These are phyloP conservation scores for Zootermopsis nevadensis DNA, from an alignment of 2,888 invertebrate genomes.

Conservation along the genomic window DNA sequence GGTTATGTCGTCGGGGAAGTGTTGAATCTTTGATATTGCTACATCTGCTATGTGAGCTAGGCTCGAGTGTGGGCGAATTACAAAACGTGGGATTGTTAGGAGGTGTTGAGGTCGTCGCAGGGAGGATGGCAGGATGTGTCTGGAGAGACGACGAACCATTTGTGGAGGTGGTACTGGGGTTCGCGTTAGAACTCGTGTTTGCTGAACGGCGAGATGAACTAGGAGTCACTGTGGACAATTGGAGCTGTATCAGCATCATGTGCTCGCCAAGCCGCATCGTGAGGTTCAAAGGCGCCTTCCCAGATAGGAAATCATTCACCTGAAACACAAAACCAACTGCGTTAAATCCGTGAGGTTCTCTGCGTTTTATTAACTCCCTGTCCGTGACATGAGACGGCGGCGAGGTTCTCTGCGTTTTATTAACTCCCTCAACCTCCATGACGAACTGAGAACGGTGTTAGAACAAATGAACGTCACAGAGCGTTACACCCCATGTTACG, in stretches of 20 bases:
- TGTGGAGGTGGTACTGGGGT: conserved; percentile 46
- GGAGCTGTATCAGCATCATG: conserved; percentile 97
- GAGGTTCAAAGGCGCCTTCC: conserved; percentile 91
- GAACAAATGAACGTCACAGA: too few species aligned
- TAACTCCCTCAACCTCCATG: too few species aligned
- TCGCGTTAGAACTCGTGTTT: conserved; percentile 56
- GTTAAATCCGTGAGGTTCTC: too few species aligned
- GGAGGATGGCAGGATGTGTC: conserved; percentile 14
- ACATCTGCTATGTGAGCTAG: neutral
- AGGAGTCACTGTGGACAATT: conserved; percentile 87
- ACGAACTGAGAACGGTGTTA: too few species aligned
- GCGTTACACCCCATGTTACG: too few species aligned
- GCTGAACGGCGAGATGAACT: conserved; percentile 60
- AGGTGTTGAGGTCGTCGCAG: conserved; percentile 45
- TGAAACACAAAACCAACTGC: conserved; percentile 58
- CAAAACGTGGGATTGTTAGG: neutral
- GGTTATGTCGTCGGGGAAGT: conserved; percentile 56
- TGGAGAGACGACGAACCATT: conserved; percentile 45
- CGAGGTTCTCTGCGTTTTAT: too few species aligned
- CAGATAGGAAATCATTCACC: conserved; percentile 95
- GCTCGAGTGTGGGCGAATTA: neutral
- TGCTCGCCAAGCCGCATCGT: conserved; percentile 97
- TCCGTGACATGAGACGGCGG: too few species aligned
- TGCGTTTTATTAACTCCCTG: too few species aligned
- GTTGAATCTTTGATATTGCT: conserved; percentile 56